These are phyloP conservation scores for Pteropus rufus DNA, from an alignment of 2,797 vertebrate species.

Conservation along the genomic window DNA sequence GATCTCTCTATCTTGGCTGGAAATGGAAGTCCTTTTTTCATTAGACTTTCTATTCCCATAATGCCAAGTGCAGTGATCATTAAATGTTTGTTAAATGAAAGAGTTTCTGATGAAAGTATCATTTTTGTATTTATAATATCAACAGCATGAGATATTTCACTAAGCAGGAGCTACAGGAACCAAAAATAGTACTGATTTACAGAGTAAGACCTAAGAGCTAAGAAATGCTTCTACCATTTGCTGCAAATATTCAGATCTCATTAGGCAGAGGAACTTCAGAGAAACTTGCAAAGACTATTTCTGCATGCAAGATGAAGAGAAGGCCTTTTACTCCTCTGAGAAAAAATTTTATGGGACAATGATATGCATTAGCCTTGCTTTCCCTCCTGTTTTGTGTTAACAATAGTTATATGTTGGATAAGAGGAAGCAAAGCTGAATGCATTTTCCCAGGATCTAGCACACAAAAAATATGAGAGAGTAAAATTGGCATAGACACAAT, in stretches of 20 bases:
- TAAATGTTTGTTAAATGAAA: slow-evolving; percentile 25
- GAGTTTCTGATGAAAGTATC: not conserved
- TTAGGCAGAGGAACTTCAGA: slow-evolving; percentile 11
- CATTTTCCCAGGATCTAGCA: slow-evolving; percentile 12
- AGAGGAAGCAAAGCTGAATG: slow-evolving; percentile 44
- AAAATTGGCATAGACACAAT: not conserved
- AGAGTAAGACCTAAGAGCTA: slow-evolving; percentile 26
- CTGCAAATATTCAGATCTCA: slow-evolving; percentile 44
- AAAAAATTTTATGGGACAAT: slow-evolving; percentile 34
- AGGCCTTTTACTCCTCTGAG: slow-evolving; percentile 20
- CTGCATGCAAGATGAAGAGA: slow-evolving; percentile 25
- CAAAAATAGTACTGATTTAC: slow-evolving; percentile 11
- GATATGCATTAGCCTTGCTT: slow-evolving; percentile 39
- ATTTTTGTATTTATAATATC: not conserved
- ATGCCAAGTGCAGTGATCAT: not conserved
- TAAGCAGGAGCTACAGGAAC: not conserved
- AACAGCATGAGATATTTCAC: not conserved
- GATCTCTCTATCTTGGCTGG: not conserved
- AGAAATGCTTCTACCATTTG: slow-evolving; percentile 11
- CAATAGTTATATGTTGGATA: slow-evolving; percentile 14
- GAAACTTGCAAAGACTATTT: slow-evolving; percentile 39
- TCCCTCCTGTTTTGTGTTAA: slow-evolving; percentile 48
- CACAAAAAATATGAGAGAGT: slow-evolving; percentile 22
- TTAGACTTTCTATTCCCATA: not conserved
- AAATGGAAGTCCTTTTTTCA: not conserved